Percentiles rank a stretch among this genome's conserved stretches.
phyloP scores from a whole-genome alignment of 2,797 vertebrate species.

The Cyclopterus lumpus region DNA sequence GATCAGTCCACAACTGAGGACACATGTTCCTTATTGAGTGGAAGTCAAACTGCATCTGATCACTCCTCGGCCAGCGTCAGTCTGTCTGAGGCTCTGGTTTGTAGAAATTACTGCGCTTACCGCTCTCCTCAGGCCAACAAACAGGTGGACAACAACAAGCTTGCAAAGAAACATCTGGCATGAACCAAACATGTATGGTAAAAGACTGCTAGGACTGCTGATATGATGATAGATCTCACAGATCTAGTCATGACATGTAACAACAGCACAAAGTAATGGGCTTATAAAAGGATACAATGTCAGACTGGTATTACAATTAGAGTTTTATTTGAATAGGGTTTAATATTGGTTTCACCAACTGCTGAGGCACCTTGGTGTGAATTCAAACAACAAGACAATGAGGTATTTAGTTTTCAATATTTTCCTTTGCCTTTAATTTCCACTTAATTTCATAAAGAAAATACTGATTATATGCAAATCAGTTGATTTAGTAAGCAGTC shows the following conservation, averaged over 20 bases:
- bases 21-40: conserved; percentile 75
- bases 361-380: not conserved
- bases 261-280: conserved; percentile 20
- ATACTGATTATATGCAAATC: not conserved
- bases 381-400: not conserved
- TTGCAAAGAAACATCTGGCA: conserved; percentile 50
- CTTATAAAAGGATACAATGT: conserved; percentile 16
- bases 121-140: conserved; percentile 51
- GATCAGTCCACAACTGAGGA: conserved; percentile 57
- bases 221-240: conserved; percentile 31
- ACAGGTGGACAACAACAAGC: conserved; percentile 64
- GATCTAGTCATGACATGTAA: conserved; percentile 29
- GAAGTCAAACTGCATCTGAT: conserved; percentile 75
- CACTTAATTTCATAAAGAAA: not conserved
- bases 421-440: not conserved
- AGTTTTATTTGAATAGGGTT: not conserved
- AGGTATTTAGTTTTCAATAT: not conserved
- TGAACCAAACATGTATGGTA: conserved; percentile 11
- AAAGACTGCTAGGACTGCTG: conserved; percentile 15
- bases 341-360: not conserved
- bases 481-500: not conserved
- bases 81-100: conserved; percentile 72
- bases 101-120: conserved; percentile 46
- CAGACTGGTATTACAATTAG: conserved; percentile 22
- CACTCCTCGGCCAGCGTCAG: conserved; percentile 69